These are phyloP conservation scores for Slavum lentiscoides DNA, from an alignment of 2,888 invertebrate species.

Conservation along the genomic window DNA sequence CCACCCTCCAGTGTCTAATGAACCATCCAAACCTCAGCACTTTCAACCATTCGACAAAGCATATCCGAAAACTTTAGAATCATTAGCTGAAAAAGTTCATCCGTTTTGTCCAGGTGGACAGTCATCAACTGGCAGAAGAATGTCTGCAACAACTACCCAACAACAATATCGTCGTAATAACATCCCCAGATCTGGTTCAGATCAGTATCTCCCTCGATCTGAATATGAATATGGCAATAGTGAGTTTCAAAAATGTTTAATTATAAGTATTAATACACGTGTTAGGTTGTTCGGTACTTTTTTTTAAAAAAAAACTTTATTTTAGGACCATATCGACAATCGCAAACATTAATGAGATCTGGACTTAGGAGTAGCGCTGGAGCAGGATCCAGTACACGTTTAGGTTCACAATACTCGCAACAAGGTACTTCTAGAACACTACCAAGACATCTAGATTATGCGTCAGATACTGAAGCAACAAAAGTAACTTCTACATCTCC, in stretches of 20 bases:
- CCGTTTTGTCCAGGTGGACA: slow-evolving; percentile 74
- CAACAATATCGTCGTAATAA: slow-evolving; percentile 56
- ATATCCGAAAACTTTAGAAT: slow-evolving; percentile 86
- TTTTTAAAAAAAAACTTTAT: background rate
- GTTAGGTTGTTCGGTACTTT: no score
- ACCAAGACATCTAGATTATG: slow-evolving; percentile 82
- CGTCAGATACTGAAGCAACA: slow-evolving; percentile 94
- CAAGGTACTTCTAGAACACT: slow-evolving; percentile 62
- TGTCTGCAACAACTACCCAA: slow-evolving; percentile 66
- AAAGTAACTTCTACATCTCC: slow-evolving; percentile 63
- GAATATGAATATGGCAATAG: slow-evolving; percentile 66
- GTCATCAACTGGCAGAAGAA: slow-evolving; percentile 60
- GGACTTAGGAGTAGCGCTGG: slow-evolving; percentile 55
- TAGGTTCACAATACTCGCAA: slow-evolving; percentile 45
- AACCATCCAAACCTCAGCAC: slow-evolving; percentile 83
- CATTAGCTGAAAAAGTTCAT: slow-evolving; percentile 85
- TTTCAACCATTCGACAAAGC: slow-evolving; percentile 86
- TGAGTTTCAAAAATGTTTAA: slow-evolving; percentile 26
- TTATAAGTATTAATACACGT: background rate
- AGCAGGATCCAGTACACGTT: slow-evolving; percentile 37
- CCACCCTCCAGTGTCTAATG: slow-evolving; percentile 82
- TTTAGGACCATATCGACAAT: slow-evolving; percentile 68
- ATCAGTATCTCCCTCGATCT: slow-evolving; percentile 84
- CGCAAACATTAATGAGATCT: slow-evolving; percentile 65
- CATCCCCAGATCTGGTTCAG: slow-evolving; percentile 85